Evolutionary conservation across 2,797 vertebrate genomes (phyloP).

Genomic region (Poecilia gillii): DNA sequence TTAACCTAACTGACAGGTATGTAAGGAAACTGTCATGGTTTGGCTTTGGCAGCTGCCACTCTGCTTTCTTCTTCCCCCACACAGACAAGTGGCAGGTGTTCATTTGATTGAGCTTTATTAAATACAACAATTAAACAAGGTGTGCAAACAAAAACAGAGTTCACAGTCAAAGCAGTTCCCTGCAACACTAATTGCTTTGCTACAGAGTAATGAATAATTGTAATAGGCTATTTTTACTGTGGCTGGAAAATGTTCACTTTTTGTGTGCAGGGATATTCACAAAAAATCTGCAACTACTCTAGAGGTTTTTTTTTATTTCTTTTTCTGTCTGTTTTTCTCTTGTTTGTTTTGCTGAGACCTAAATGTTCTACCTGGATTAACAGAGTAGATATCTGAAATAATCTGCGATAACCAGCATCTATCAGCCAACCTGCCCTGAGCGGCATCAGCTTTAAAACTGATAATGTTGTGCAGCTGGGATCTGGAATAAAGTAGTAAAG

Average conservation of each 20-base stretch:
- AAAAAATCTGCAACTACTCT: not conserved
- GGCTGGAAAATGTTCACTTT: not conserved
- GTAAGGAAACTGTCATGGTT: conserved; percentile 38
- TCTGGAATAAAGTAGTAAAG: not conserved
- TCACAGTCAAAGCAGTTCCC: conserved; percentile 10
- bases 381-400: not conserved
- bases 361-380: not conserved
- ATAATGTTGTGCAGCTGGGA: not conserved
- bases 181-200: conserved; percentile 35
- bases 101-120: conserved; percentile 35
- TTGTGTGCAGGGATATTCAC: not conserved
- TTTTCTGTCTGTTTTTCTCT: not conserved
- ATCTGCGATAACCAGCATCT: not conserved
- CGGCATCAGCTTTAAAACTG: not conserved
- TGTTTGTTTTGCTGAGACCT: not conserved
- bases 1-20: conserved; percentile 51
- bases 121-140: conserved; percentile 45
- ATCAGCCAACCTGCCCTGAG: not conserved
- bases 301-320: no score
- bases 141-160: conserved; percentile 18
- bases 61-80: conserved; percentile 10
- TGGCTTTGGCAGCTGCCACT: conserved; percentile 65
- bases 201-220: conserved; percentile 18
- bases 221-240: conserved; percentile 14
- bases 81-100: conserved; percentile 39